Base-by-base conservation (phyloP, 2,888 invertebrate species). In the Melanotus villosus region DNA sequence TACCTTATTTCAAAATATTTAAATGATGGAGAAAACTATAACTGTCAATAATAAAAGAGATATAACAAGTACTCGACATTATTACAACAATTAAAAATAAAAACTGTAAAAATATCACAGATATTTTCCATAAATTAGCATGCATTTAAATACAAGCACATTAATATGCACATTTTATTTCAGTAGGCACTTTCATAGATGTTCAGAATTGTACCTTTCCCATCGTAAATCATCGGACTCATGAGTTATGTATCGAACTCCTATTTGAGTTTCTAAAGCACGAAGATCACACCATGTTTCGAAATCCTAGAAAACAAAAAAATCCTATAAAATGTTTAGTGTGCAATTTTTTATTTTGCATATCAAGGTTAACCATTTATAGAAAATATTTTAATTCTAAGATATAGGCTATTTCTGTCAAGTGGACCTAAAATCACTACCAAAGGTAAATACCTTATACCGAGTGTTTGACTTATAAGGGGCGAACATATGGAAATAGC, bases 211-310 rank as follows among this genome's bases (percentile, higher is more conserved):
- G 67, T 85, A 82, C 18, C 88, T 86, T 77, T 90, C 91, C 97
- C 97, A 97, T 75, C 96, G 89, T n/a, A 92, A 91, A 83, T 98
- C 97, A 82, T 98, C 97, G 23, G 95, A 93, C 83, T 96, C 96
- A 76, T 97, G 96, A 5, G 97, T 97, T 73, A 97, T 87, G 86
- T 95, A 97, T 12, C 96, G 89, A 71, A 90, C 88, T 32, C 94
- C 91, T 18, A 85, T 82, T 79, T 91, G 89, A 38, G 87, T 88
- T 87, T 99, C 98, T 62, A 99, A 87, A 77, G 92, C 90, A 62
- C 98, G 90, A 79, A 99, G 88, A 87, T 99, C 99, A 77, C 90
- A 91, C 97, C 98, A 99, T 3, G 98, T 97, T 84, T 95, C 92
- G 82, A 93, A 93, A 84, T 97, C 92, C 92, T 93, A 78, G 63